phyloP scores from a whole-genome alignment of 2,113 vertebrate genomes.

The Pica pica region DNA sequence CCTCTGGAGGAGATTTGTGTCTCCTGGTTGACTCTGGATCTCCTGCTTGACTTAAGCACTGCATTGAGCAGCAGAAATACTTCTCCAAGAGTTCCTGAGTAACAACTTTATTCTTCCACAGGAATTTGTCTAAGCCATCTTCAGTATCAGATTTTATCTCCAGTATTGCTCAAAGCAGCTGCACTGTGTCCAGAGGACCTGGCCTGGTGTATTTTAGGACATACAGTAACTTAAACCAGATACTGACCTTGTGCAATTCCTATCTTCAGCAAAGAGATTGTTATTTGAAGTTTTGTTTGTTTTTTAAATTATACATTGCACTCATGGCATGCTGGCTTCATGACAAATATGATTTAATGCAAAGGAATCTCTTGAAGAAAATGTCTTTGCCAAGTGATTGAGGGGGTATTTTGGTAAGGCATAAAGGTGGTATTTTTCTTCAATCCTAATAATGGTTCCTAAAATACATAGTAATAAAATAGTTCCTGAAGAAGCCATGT shows the following conservation, averaged over 20 bases:
- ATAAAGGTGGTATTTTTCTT: not conserved
- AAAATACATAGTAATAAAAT: not conserved
- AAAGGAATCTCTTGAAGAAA: not conserved
- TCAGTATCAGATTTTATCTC: conserved; percentile 44
- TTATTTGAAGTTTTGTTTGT: conserved; percentile 34
- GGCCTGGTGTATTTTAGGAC: conserved; percentile 42
- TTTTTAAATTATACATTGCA: not conserved
- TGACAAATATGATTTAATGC: not conserved
- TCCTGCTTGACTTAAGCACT: not conserved
- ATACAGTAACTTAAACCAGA: conserved; percentile 38
- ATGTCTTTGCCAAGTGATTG: not conserved
- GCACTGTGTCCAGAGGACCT: not conserved
- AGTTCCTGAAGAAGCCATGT: not conserved
- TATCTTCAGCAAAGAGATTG: not conserved
- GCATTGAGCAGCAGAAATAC: not conserved
- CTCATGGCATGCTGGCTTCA: not conserved
- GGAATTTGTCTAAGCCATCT: conserved; percentile 46
- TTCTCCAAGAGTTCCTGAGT: not conserved
- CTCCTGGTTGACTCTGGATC: not conserved
- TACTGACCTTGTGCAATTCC: conserved; percentile 24
- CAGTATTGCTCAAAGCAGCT: conserved; percentile 40
- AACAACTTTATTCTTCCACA: conserved; percentile 5
- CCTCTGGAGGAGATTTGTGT: not conserved
- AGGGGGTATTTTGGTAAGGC: not conserved
- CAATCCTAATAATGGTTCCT: not conserved